phyloP scores from a whole-genome alignment of 1,140 invertebrate species.

The Uloborus diversus region DNA sequence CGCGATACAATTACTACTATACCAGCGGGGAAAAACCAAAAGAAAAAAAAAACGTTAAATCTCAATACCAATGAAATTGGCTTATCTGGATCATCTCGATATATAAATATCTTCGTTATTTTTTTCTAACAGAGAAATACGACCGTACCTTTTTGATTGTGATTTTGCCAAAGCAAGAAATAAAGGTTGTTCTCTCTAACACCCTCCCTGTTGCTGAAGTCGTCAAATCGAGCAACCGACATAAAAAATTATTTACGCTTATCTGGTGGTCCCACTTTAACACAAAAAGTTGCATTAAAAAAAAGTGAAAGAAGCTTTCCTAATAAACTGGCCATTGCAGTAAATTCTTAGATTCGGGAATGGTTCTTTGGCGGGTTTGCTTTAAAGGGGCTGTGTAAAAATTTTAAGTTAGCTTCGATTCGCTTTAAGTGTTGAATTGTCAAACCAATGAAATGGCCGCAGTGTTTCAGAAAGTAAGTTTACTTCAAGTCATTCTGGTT shows the following conservation, averaged over 20 bases:
- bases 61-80: background rate
- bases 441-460: too few species aligned
- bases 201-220: constrained; percentile 16
- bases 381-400: too few species aligned
- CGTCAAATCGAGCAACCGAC: constrained; percentile 14
- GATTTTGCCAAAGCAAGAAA: background rate
- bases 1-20: too few species aligned
- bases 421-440: too few species aligned
- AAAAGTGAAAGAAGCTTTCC: constrained; percentile 16
- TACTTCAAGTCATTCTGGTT: too few species aligned
- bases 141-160: background rate
- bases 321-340: constrained; percentile 43
- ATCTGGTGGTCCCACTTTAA: constrained; percentile 28
- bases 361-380: constrained; percentile 5
- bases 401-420: too few species aligned
- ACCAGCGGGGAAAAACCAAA: background rate
- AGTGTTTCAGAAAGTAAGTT: too few species aligned
- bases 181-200: background rate
- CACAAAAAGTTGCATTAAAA: constrained; percentile 4
- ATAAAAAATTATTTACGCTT: constrained; percentile 47
- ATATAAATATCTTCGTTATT: constrained; percentile 31
- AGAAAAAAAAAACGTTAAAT: background rate
- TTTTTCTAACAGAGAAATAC: constrained; percentile 8
- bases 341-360: constrained; percentile 7
- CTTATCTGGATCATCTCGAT: background rate